phyloP scores from a whole-genome alignment of 2,113 vertebrate genomes.

The Brachyhypopomus gauderio region DNA sequence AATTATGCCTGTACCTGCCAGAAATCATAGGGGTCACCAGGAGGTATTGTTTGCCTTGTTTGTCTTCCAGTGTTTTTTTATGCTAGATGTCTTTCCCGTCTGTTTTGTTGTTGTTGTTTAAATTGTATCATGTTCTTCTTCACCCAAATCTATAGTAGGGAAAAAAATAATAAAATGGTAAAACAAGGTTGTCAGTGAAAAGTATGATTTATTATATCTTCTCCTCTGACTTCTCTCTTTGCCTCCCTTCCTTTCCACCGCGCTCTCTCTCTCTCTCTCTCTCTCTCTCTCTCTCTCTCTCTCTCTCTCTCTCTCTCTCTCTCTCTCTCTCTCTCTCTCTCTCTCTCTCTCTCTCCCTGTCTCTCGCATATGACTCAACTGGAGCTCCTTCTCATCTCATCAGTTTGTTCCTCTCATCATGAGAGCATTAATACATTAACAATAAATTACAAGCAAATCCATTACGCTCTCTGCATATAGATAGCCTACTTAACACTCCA shows the following conservation, averaged over 20 bases:
- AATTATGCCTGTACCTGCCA: too few species aligned
- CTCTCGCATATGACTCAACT: conserved; percentile 12
- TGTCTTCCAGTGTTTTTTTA: too few species aligned
- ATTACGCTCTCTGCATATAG: conserved; percentile 83
- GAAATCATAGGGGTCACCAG: too few species aligned
- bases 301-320: background rate
- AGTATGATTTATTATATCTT: conserved; percentile 11
- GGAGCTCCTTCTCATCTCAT: conserved; percentile 52
- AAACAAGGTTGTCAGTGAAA: background rate
- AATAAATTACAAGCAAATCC: conserved; percentile 82
- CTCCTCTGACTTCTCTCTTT: background rate
- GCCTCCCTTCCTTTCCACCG: conserved; percentile 4
- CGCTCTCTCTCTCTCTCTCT: conserved; percentile 16
- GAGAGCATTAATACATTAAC: conserved; percentile 76
- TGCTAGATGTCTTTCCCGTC: too few species aligned
- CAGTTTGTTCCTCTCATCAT: conserved; percentile 61
- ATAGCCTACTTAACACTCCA: conserved; percentile 79
- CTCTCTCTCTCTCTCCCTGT: conserved; percentile 11
- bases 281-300: background rate
- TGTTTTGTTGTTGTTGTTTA: too few species aligned
- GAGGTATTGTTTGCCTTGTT: too few species aligned
- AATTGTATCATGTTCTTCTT: too few species aligned
- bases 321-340: background rate
- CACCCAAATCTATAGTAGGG: too few species aligned
- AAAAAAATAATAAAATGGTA: background rate